Evolutionary conservation across 2,888 invertebrate genomes (phyloP).

Genomic region (Aethes cnicana): DNA sequence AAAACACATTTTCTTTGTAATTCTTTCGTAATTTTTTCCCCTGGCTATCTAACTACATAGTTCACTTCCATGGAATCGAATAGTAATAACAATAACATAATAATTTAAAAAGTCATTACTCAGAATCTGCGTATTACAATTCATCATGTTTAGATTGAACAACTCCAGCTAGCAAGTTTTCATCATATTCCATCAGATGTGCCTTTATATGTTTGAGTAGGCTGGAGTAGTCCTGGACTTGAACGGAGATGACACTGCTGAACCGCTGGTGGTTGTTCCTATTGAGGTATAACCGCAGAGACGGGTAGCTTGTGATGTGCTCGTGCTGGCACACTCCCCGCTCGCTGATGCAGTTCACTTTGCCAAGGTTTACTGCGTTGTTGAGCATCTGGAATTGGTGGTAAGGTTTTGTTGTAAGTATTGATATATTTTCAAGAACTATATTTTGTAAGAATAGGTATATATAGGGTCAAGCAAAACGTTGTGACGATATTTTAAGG

Average conservation of each 20-base stretch:
- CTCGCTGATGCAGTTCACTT: conserved; percentile 70
- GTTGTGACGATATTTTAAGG: too few relatives aligned
- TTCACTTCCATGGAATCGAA: too few relatives aligned
- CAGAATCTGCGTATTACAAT: conserved; percentile 41
- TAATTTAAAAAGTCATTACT: too few relatives aligned
- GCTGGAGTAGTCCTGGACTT: conserved; percentile 47
- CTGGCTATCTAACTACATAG: too few relatives aligned
- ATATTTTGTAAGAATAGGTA: too few relatives aligned
- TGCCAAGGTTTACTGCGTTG: conserved; percentile 63
- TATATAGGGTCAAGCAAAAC: too few relatives aligned
- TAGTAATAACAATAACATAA: too few relatives aligned
- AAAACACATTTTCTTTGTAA: too few relatives aligned
- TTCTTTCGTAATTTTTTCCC: too few relatives aligned
- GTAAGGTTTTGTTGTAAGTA: background rate
- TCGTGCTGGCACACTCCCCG: conserved; percentile 69
- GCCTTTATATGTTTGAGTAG: conserved; percentile 54
- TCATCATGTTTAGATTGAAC: conserved; percentile 61
- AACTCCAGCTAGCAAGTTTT: conserved; percentile 44
- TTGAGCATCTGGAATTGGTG: conserved; percentile 55
- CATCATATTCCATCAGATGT: conserved; percentile 52
- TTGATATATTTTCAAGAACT: background rate
- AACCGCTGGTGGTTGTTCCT: conserved; percentile 49
- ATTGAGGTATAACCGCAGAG: conserved; percentile 59
- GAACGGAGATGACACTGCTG: conserved; percentile 53
- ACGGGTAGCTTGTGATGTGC: conserved; percentile 65